Conservation (phyloP, 64 coral and sea anemone species). For the Acropora yongei region DNA sequence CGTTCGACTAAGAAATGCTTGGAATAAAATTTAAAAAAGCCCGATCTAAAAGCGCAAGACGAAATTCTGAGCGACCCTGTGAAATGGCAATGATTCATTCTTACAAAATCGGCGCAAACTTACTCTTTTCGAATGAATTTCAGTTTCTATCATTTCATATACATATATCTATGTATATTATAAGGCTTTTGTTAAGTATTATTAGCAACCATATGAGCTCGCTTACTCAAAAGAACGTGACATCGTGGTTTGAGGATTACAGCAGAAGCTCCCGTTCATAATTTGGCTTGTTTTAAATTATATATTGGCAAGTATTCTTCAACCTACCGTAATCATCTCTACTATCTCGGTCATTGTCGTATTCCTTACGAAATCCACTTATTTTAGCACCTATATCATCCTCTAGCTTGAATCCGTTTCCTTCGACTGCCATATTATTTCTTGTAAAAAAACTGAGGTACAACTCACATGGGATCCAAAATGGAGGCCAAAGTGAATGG, state of each 20-base stretch:
- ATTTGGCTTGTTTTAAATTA: no score
- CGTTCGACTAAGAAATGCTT: no score
- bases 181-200: background rate
- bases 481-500: background rate
- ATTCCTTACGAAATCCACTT: conserved; percentile 65
- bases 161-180: background rate
- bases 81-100: no score
- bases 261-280: no score
- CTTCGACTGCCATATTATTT: conserved; percentile 46
- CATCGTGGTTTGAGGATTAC: no score
- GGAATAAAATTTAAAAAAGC: no score
- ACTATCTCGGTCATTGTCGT: conserved; percentile 58
- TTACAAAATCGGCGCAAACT: background rate
- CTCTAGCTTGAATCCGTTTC: conserved; percentile 42
- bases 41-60: no score
- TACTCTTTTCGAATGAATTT: background rate
- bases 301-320: background rate
- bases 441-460: background rate
- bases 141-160: background rate
- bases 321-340: conserved; percentile 34
- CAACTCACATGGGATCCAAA: background rate
- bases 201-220: no score
- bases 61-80: no score
- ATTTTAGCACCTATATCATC: conserved; percentile 73
- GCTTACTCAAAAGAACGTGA: no score